phyloP scores from a whole-genome alignment of 23 tunicate species.

The Botrylloides violaceus region DNA sequence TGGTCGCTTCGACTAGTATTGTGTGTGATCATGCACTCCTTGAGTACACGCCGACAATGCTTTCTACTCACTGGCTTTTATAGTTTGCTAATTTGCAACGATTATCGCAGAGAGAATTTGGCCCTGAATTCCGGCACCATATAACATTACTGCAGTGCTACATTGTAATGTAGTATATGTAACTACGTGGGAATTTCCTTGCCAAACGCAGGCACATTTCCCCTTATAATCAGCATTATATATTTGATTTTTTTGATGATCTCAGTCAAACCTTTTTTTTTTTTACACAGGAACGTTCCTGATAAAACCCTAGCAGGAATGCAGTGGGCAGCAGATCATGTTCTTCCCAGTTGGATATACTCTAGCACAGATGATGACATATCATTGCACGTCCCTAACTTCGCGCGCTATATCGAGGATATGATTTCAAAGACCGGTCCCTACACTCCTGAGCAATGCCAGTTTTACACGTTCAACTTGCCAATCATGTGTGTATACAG shows the following conservation, averaged over 20 bases:
- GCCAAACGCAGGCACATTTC: too few species aligned
- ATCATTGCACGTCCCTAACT: constrained; percentile 13
- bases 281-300: constrained; percentile 16
- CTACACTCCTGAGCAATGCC: background rate
- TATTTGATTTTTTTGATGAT: too few species aligned
- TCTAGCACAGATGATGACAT: constrained; percentile 39
- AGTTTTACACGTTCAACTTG: background rate
- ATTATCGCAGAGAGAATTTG: too few species aligned
- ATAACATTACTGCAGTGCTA: background rate
- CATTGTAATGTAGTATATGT: background rate
- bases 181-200: too few species aligned
- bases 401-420: background rate
- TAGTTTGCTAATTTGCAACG: too few species aligned
- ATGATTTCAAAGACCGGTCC: background rate
- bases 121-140: too few species aligned
- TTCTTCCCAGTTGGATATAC: constrained; percentile 25
- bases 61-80: too few species aligned
- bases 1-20: too few species aligned
- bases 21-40: too few species aligned
- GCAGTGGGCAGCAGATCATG: constrained; percentile 39
- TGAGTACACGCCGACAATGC: too few species aligned
- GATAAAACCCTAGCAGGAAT: constrained; percentile 33
- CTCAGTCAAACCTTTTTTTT: too few species aligned
- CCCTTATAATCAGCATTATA: too few species aligned
- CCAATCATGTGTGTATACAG: constrained; percentile 55